Conservation (phyloP, 2,888 invertebrate genomes). For the Archips crataeganus region DNA sequence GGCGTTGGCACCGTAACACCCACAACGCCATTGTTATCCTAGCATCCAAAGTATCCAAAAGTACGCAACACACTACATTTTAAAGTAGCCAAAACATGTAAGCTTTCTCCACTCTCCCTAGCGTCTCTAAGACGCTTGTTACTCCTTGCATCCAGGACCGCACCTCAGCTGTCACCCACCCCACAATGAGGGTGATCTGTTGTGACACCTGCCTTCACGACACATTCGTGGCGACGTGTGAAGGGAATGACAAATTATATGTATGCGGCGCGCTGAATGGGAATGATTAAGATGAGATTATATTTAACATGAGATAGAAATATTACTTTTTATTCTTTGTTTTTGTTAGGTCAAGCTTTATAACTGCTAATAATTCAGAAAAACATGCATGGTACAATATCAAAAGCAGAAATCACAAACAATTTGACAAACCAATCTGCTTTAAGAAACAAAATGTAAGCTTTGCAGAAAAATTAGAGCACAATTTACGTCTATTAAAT, state of each 20-base stretch:
- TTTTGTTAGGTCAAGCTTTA: neutral
- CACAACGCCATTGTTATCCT: no score
- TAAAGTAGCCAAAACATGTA: no score
- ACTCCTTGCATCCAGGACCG: constrained; percentile 26
- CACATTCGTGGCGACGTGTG: constrained; percentile 8
- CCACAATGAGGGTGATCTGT: constrained; percentile 25
- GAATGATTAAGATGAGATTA: constrained; percentile 8
- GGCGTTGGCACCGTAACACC: no score
- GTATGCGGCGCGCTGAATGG: constrained; percentile 9
- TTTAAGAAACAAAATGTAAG: no score
- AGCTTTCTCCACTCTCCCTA: neutral
- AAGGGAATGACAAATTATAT: constrained; percentile 33
- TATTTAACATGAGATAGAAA: neutral
- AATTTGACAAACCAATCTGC: no score
- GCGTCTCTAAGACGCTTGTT: constrained; percentile 34
- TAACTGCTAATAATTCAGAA: no score
- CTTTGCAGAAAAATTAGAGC: no score
- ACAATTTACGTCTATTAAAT: no score
- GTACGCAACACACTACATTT: no score
- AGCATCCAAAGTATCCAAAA: no score
- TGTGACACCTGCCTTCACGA: constrained; percentile 32
- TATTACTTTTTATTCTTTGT: neutral
- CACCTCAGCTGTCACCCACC: constrained; percentile 28
- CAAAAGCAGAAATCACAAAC: neutral
- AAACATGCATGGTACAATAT: neutral